Percentiles rank a stretch among this genome's conserved stretches.
These are phyloP conservation scores for Thomomys bottae DNA, from an alignment of 2,113 vertebrate species.

Conservation along the genomic window DNA sequence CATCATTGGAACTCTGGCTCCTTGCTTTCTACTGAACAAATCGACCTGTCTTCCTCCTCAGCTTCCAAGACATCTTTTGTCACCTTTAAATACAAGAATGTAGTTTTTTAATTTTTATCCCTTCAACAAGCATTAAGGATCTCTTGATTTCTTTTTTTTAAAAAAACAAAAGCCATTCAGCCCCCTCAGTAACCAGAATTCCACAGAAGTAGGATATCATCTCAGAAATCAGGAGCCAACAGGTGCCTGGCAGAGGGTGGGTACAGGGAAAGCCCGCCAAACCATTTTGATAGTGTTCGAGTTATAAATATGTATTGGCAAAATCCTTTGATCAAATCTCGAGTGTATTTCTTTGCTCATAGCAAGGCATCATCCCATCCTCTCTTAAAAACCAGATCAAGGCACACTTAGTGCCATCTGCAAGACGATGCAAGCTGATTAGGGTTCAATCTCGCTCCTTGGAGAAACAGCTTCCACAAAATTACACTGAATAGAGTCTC, in stretches of 20 bases:
- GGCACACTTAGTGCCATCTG: slow-evolving; percentile 83
- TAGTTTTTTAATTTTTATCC: slow-evolving; percentile 18
- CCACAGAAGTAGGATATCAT: slow-evolving; percentile 19
- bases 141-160: neutral
- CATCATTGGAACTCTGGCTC: neutral
- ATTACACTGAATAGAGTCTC: slow-evolving; percentile 83
- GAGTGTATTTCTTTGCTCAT: slow-evolving; percentile 73
- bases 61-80: neutral
- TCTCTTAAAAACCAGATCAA: slow-evolving; percentile 76
- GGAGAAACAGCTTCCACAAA: slow-evolving; percentile 78
- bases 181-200: slow-evolving; percentile 3
- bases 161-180: neutral
- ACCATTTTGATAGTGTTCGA: neutral
- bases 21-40: neutral
- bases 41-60: neutral
- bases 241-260: neutral
- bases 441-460: slow-evolving; percentile 81
- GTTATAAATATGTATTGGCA: slow-evolving; percentile 75
- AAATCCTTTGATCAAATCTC: slow-evolving; percentile 74
- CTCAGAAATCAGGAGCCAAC: slow-evolving; percentile 1
- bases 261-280: slow-evolving; percentile 49
- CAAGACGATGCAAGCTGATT: slow-evolving; percentile 83
- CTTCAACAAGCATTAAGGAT: slow-evolving; percentile 10
- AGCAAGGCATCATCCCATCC: slow-evolving; percentile 72
- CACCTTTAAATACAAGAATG: neutral